Percentiles rank a stretch among this genome's conserved stretches.
Conservation (phyloP, 1,140 invertebrate genomes). For the Battus philenor region DNA sequence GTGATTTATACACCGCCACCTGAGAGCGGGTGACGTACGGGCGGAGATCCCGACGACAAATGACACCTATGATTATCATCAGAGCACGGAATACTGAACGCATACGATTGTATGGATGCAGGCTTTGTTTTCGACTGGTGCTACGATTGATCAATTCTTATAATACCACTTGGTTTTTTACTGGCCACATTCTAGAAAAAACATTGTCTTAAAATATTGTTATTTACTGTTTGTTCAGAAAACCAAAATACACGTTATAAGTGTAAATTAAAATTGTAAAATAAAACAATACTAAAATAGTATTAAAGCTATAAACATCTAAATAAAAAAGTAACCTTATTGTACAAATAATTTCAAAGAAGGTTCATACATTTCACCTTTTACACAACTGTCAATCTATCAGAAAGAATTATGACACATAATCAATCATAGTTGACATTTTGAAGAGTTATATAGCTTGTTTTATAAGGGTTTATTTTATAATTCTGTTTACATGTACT, state of each 20-base stretch:
- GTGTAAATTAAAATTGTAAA: background rate
- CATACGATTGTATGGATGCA: constrained; percentile 13
- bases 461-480: constrained; percentile 52
- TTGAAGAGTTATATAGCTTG: constrained; percentile 21
- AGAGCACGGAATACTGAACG: constrained; percentile 20
- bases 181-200: background rate
- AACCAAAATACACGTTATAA: background rate
- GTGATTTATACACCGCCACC: constrained; percentile 38
- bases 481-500: constrained; percentile 20
- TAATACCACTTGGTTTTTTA: background rate
- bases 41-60: constrained; percentile 30
- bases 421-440: constrained; percentile 1
- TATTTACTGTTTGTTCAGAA: background rate
- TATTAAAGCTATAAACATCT: too few relatives aligned
- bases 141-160: background rate
- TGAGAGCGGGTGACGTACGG: constrained; percentile 24
- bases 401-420: too few relatives aligned
- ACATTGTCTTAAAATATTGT: background rate
- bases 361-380: too few relatives aligned
- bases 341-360: too few relatives aligned
- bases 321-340: too few relatives aligned
- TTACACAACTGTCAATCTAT: too few relatives aligned
- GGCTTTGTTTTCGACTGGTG: constrained; percentile 10
- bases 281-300: background rate
- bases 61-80: constrained; percentile 38